Conservation (phyloP, 2,113 vertebrate species). For the Leiothrix lutea region DNA sequence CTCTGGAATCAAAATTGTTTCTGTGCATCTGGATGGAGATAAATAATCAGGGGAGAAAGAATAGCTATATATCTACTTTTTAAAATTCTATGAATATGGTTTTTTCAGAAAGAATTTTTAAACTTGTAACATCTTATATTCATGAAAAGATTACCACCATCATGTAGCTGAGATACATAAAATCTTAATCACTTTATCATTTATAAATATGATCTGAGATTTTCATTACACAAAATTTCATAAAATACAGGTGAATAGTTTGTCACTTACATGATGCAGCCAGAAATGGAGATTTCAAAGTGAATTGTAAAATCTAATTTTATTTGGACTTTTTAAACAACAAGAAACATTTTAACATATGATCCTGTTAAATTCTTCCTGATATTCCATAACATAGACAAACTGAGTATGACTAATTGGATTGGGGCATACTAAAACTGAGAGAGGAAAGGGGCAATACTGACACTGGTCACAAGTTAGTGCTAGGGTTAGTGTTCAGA, state of each 20-base stretch:
- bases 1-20: slow-evolving; percentile 43
- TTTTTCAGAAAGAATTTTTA: slow-evolving; percentile 51
- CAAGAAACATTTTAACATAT: not conserved
- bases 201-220: not conserved
- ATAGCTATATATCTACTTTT: not conserved
- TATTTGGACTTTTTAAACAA: not conserved
- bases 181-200: slow-evolving; percentile 10
- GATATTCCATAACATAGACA: not conserved
- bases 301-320: not conserved
- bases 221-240: not conserved
- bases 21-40: slow-evolving; percentile 32
- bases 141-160: slow-evolving; percentile 15
- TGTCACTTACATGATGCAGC: not conserved
- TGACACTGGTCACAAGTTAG: not conserved
- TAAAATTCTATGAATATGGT: not conserved
- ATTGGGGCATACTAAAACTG: not conserved
- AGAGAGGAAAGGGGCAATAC: not conserved
- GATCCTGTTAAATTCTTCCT: not conserved
- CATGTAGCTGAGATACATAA: slow-evolving; percentile 15
- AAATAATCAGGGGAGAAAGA: slow-evolving; percentile 10
- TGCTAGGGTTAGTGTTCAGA: not conserved
- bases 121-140: slow-evolving; percentile 32
- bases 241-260: not conserved
- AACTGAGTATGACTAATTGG: not conserved
- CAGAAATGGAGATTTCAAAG: not conserved